Evolutionary conservation across 2,797 vertebrate species (phyloP).

Genomic region (Ctenochaetus hawaiiensis): DNA sequence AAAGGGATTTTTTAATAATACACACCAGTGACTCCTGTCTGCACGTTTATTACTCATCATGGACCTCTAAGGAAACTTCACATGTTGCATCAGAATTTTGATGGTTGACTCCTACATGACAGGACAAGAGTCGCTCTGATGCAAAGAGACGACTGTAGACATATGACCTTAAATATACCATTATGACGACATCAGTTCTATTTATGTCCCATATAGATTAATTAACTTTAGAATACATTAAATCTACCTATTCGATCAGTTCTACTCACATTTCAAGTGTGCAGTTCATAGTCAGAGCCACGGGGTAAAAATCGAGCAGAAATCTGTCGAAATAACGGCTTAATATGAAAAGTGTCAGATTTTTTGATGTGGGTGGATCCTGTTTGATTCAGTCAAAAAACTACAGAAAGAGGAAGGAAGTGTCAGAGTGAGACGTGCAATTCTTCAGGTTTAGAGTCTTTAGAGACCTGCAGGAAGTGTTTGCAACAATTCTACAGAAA

Average conservation of each 20-base stretch:
- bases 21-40: background rate
- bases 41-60: background rate
- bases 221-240: background rate
- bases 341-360: background rate
- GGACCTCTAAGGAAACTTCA: background rate
- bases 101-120: background rate
- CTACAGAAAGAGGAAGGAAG: constrained; percentile 19
- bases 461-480: background rate
- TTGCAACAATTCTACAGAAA: background rate
- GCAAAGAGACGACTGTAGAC: constrained; percentile 12
- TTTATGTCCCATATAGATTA: background rate
- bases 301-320: background rate
- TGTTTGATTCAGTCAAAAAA: background rate
- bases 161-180: background rate
- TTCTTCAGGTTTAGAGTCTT: background rate
- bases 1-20: background rate
- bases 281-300: background rate
- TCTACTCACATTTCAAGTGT: background rate
- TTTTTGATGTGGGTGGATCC: background rate
- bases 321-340: background rate
- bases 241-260: background rate
- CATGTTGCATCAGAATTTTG: background rate
- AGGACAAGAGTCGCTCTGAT: constrained; percentile 13
- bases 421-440: background rate
- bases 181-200: background rate